Evolutionary conservation across 2,888 invertebrate species (phyloP), one percentile per base, ranked within the genome.

Genomic region (Pharmacophagus antenor): DNA sequence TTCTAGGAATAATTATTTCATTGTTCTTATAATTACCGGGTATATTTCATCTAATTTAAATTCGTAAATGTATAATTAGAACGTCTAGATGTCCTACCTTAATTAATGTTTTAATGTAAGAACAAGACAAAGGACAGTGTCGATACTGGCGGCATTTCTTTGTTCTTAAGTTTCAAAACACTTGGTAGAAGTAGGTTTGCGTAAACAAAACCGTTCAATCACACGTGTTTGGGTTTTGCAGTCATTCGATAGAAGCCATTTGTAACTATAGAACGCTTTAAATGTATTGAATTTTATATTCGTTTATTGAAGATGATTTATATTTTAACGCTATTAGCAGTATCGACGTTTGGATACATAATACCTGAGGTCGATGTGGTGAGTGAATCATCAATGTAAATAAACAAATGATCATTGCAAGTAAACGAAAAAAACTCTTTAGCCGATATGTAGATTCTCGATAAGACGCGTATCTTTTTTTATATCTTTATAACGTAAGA

Each of bases 111-210:
- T 31, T 31, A 31, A 3, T 3, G 3, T 10, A 31, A 10, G 8
- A 31, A 15, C 3, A 31, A 42, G 42, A 42, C 17, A 5, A 18
- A 42, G 7, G 17, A 15, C 42, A 4, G 17, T 42, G 3, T 10
- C 5, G 17, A 18, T 17, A 18, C 17, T 17, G 17, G 42, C 42
- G 42, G 17, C 42, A 42, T 17, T 17, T 3, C 42, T 17, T 17
- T n/a, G 42, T 44, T 42, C 23, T 8, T 41, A 15, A 25, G 44
- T 53, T 44, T 44, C 53, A 44, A 44, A 44, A 53, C 53, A 53
- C 20, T 44, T 25, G 23, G 44, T 41, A 7, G 10, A 23, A 22
- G 42, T 23, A 53, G 42, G 25, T 53, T 42, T 42, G n/a, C n/a
- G 15, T 42, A 42, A 42, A 42, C 42, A 42, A 42, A 42, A 17